Evolutionary conservation across 2,797 vertebrate genomes (phyloP), one percentile per base, ranked within the genome.

Genomic region (Falco naumanni): DNA sequence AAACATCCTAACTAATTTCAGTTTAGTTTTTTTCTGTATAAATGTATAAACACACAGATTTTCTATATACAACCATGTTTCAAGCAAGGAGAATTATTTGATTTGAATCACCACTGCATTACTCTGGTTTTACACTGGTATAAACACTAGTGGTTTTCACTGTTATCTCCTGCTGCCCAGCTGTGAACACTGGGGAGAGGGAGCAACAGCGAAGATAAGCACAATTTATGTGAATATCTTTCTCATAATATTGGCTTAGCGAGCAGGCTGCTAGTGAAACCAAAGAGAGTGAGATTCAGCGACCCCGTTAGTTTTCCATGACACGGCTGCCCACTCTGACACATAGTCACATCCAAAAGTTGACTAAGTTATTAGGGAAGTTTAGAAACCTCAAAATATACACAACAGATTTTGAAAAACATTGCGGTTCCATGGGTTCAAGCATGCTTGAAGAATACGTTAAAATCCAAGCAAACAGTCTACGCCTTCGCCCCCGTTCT

Each of bases 321-420:
- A 93, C 70, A 74, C 28, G 16, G 68, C 53, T 69, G 71, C 83
- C 94, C 70, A 56, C 61, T 53, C 45, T 7, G 33, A 94, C 56
- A 77, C 77, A 79, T 3, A 43, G 84, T 69, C 82, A 87, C 83
- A 80, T 87, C 81, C 66, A 68, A 80, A 66, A 93, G 82, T 37
- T 84, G 71, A 82, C 56, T 56, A 91, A 95, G 91, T 91, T 89
- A 87, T 60, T 91, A 83, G n/a, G 71, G 72, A 93, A 89, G 90
- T 63, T 86, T 70, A 69, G 68, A 96, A 96, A 94, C 96, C 95
- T 96, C 96, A 93, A 95, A 94, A 96, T 33, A 91, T 31, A 95
- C 90, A 91, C 90, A 61, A 84, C 87, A 41, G 84, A 82, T 80
- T 93, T 54, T 59, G 84, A 85, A 87, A 92, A 94, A 92, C 89